Conservation (phyloP, 1,140 invertebrate genomes). For the Tachypleus tridentatus region DNA sequence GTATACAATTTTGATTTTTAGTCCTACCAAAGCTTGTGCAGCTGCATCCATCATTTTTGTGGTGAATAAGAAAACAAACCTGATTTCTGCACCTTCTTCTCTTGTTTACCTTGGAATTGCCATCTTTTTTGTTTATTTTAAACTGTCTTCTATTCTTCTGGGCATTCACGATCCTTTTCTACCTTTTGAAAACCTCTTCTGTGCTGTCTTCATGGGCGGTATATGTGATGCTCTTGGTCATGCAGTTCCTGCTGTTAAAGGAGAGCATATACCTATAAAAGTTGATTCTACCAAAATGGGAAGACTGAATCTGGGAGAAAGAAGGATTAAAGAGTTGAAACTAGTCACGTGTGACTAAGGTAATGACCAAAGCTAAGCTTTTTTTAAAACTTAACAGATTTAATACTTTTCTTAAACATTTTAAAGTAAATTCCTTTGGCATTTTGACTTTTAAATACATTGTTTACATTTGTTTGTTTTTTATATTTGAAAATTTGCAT, state of each 20-base stretch:
- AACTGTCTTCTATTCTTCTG: slow-evolving; percentile 87
- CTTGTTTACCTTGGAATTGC: slow-evolving; percentile 96
- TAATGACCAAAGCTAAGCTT: no score
- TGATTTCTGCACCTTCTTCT: slow-evolving; percentile 91
- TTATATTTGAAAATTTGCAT: no score
- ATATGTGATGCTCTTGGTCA: slow-evolving; percentile 73
- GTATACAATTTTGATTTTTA: slow-evolving; percentile 37
- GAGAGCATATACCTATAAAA: slow-evolving; percentile 18
- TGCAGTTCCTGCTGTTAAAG: slow-evolving; percentile 41
- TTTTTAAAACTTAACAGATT: no score
- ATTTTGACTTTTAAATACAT: no score
- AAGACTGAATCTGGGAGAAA: slow-evolving; percentile 25
- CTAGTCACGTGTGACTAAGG: no score
- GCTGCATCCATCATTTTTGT: slow-evolving; percentile 93
- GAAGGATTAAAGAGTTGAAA: slow-evolving; percentile 17
- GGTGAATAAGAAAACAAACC: slow-evolving; percentile 88
- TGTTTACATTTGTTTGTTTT: no score
- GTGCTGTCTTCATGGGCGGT: slow-evolving; percentile 92
- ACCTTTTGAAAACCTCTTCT: slow-evolving; percentile 96
- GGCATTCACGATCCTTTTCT: slow-evolving; percentile 97
- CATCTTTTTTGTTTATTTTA: slow-evolving; percentile 99
- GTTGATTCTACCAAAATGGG: slow-evolving; percentile 23
- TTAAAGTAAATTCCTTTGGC: no score
- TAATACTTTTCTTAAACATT: no score
- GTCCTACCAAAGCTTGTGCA: slow-evolving; percentile 91